Evolutionary conservation across 2,113 vertebrate genomes (phyloP).

Genomic region (Ptychochromis oligacanthus): DNA sequence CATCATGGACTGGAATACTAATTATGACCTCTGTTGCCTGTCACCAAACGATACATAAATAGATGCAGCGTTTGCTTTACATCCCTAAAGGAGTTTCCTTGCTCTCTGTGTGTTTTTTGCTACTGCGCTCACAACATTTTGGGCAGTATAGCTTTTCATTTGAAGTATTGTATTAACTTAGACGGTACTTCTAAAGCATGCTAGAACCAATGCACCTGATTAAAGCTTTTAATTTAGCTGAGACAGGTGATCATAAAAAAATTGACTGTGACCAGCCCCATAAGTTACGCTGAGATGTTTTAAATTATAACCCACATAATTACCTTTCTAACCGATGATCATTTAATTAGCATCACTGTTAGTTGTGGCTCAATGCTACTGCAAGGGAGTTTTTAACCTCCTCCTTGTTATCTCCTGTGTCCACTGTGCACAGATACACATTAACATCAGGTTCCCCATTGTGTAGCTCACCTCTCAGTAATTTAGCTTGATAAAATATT

Average conservation of each 20-base stretch:
- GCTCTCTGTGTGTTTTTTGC: conserved; percentile 4
- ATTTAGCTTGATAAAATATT: conserved; percentile 47
- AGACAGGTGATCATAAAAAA: neutral
- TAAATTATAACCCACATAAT: neutral
- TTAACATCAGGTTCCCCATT: neutral
- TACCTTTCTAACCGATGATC: conserved; percentile 9
- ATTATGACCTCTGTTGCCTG: conserved; percentile 58
- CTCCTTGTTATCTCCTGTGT: neutral
- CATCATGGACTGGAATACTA: conserved; percentile 56
- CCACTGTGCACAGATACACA: neutral
- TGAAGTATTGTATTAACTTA: neutral
- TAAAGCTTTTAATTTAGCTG: neutral
- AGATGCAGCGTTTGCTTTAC: conserved; percentile 27
- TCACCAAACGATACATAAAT: conserved; percentile 46
- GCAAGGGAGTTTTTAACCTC: neutral
- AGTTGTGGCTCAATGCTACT: neutral
- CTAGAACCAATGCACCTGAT: neutral
- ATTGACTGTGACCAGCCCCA: neutral
- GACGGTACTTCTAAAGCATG: neutral
- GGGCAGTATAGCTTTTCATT: neutral
- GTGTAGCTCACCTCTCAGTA: conserved; percentile 39
- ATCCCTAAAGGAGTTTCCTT: conserved; percentile 27
- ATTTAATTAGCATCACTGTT: conserved; percentile 31
- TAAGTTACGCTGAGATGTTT: neutral
- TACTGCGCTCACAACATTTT: neutral